Conservation (phyloP, 2,888 invertebrate genomes). For the Troides helena region DNA sequence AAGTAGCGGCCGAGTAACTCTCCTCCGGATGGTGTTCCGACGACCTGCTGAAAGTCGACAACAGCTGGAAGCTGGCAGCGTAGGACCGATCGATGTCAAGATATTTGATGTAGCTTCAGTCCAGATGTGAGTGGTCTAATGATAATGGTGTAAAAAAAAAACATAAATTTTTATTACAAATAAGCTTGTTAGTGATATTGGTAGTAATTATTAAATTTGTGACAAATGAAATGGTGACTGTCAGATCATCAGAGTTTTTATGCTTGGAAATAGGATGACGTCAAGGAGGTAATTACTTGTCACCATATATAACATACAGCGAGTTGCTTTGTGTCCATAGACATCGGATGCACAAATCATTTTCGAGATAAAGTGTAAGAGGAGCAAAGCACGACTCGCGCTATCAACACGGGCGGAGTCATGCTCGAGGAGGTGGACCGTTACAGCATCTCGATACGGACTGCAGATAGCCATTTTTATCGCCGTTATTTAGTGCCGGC, state of each 20-base stretch:
- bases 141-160: too few relatives aligned
- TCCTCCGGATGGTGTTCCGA: too few relatives aligned
- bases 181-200: too few relatives aligned
- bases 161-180: too few relatives aligned
- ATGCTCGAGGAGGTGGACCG: slow-evolving; percentile 27
- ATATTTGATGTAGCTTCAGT: too few relatives aligned
- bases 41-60: too few relatives aligned
- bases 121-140: too few relatives aligned
- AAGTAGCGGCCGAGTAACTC: too few relatives aligned
- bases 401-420: slow-evolving; percentile 22
- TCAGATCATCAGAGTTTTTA: not conserved
- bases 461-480: slow-evolving; percentile 26
- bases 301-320: not conserved
- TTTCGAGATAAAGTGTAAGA: slow-evolving; percentile 24
- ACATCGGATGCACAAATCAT: slow-evolving; percentile 27
- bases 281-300: not conserved
- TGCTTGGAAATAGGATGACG: not conserved
- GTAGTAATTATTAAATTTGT: too few relatives aligned
- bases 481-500: slow-evolving; percentile 13
- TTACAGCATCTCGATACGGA: slow-evolving; percentile 23
- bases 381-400: slow-evolving; percentile 24
- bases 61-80: too few relatives aligned
- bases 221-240: not conserved
- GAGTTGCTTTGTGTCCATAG: not conserved
- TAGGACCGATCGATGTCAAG: too few relatives aligned